phyloP scores from a whole-genome alignment of 2,888 invertebrate species.

The Flexamia atlantica region DNA sequence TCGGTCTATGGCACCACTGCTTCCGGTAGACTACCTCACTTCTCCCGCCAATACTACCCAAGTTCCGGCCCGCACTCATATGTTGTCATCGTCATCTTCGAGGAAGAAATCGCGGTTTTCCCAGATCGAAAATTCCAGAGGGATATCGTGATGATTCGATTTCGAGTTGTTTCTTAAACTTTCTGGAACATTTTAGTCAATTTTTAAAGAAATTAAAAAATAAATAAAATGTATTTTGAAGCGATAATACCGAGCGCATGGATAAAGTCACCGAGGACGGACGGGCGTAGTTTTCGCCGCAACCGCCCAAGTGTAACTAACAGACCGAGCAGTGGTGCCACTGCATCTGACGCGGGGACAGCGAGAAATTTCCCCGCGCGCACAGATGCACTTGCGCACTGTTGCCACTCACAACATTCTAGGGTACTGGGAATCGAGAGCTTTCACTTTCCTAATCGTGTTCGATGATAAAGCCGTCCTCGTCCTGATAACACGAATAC shows the following conservation, averaged over 20 bases:
- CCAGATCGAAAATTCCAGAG: background rate
- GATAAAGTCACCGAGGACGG: background rate
- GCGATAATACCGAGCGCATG: background rate
- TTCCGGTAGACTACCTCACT: background rate
- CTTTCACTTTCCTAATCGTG: background rate
- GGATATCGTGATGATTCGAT: too few relatives aligned
- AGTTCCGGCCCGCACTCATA: background rate
- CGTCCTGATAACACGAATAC: too few relatives aligned
- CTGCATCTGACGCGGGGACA: background rate
- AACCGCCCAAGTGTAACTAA: conserved; percentile 47
- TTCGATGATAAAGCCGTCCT: too few relatives aligned
- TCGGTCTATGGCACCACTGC: background rate
- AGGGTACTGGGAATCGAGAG: background rate
- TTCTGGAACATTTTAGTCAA: background rate
- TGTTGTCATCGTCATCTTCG: background rate
- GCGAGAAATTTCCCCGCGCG: conserved; percentile 13
- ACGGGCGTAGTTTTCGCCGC: conserved; percentile 20
- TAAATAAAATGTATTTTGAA: too few relatives aligned
- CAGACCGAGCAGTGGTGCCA: background rate
- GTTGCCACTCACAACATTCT: background rate
- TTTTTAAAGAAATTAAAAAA: background rate
- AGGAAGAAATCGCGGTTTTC: background rate
- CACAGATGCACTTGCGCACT: background rate
- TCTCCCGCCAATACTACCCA: background rate
- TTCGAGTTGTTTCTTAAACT: background rate